A percentile compares a stretch with the other conserved stretches of the same genome.
These are phyloP conservation scores for Protomyctophum bolini DNA, from an alignment of 2,113 vertebrate species.

Conservation along the genomic window DNA sequence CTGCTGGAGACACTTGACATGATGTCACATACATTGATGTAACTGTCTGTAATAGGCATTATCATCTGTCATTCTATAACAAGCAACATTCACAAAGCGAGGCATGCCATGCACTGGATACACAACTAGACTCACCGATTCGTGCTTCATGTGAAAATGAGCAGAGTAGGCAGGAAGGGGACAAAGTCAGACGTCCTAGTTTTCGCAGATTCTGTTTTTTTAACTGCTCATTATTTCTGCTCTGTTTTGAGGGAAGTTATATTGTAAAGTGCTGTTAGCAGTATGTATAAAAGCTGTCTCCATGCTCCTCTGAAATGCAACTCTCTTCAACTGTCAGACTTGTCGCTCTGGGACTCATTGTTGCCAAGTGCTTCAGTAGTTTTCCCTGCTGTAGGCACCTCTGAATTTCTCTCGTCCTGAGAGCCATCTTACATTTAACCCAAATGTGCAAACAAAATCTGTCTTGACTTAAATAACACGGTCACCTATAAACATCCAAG, in stretches of 20 bases:
- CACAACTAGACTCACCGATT: background rate
- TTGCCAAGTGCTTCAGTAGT: slow-evolving; percentile 1
- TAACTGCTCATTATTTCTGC: slow-evolving; percentile 31
- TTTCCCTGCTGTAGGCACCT: background rate
- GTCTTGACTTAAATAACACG: no score
- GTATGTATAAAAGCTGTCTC: slow-evolving; percentile 24
- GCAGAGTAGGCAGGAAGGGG: slow-evolving; percentile 5
- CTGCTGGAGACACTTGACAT: no score
- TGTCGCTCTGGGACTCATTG: slow-evolving; percentile 1
- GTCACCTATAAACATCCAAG: no score
- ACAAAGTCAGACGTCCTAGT: slow-evolving; percentile 17
- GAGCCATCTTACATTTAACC: no score
- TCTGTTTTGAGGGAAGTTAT: slow-evolving; percentile 30
- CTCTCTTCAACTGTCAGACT: background rate
- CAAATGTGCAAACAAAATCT: no score
- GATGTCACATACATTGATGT: background rate
- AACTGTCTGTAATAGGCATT: background rate
- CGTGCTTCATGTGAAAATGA: slow-evolving; percentile 5
- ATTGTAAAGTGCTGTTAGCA: slow-evolving; percentile 25
- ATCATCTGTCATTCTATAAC: slow-evolving; percentile 10
- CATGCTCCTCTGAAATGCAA: slow-evolving; percentile 15
- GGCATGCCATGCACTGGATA: slow-evolving; percentile 1
- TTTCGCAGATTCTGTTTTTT: slow-evolving; percentile 1
- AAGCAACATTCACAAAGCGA: slow-evolving; percentile 6
- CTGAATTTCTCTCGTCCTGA: background rate